Evolutionary conservation across 1,140 invertebrate species (phyloP).

Genomic region (Drosophila quadrilineata): DNA sequence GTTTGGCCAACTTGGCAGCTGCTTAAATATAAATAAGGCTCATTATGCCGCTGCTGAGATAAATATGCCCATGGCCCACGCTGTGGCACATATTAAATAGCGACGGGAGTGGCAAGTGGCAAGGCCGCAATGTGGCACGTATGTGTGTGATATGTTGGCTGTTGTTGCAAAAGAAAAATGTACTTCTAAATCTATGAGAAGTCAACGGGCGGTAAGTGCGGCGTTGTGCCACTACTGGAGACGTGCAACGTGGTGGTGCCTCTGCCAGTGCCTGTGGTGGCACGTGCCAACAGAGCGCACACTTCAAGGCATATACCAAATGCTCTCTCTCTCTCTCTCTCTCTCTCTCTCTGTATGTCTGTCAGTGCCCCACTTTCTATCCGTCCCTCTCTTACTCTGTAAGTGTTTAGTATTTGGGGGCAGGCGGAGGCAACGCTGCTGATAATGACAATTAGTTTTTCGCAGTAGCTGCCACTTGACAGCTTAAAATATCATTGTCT

Average conservation of each 20-base stretch:
- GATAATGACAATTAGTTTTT: constrained; percentile 36
- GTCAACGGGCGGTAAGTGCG: constrained; percentile 50
- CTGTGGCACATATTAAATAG: constrained; percentile 52
- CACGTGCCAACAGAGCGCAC: constrained; percentile 38
- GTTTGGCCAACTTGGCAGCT: constrained; percentile 44
- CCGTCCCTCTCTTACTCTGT: neutral
- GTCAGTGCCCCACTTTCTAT: too few species aligned
- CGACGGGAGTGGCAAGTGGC: constrained; percentile 16
- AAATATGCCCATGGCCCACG: constrained; percentile 48
- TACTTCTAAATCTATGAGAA: constrained; percentile 75
- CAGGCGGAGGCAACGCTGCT: constrained; percentile 14
- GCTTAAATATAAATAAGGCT: constrained; percentile 70
- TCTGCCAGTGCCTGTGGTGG: constrained; percentile 28
- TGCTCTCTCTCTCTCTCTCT: neutral
- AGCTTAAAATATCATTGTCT: constrained; percentile 49
- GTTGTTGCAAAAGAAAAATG: constrained; percentile 59
- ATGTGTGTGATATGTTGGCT: constrained; percentile 36
- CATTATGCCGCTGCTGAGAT: constrained; percentile 61
- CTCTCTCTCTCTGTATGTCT: neutral
- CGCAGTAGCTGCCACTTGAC: constrained; percentile 27
- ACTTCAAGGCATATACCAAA: constrained; percentile 20
- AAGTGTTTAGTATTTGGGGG: neutral
- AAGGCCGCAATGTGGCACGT: constrained; percentile 47
- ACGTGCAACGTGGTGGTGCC: too few species aligned
- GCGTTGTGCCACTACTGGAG: too few species aligned